Base-by-base conservation (phyloP, 2,797 vertebrate genomes). In the Todus mexicanus region DNA sequence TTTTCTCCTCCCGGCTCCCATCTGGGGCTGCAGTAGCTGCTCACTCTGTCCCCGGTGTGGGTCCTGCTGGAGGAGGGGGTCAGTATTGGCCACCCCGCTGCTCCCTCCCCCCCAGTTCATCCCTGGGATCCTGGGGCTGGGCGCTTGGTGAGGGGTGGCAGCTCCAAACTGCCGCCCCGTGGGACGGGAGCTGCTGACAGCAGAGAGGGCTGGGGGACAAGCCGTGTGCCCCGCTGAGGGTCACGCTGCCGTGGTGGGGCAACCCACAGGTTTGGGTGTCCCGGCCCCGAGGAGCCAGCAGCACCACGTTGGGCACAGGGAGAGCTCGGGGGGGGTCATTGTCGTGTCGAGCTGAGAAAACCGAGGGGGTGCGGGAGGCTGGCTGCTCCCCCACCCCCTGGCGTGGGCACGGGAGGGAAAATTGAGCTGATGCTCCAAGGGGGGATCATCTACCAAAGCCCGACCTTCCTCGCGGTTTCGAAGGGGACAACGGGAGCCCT, bases 31-130 rank as follows among this genome's bases (percentile, higher is more conserved):
- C 1, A 0, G 38, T 38, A 43, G 65, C 70, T 86, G 47, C 81
- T 85, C 4, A 7, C 19, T 73, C 20, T 71, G 43, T 40, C 13
- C 38, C 29, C 2, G 3, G 16, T 31, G 26, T 37, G 71, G 42
- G 38, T 74, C 57, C 71, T 87, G 47, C 43, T 4, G 6, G 51
- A 31, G 74, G 5, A 6, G n/a, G 9, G 4, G 4, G 26, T 70
- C 10, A 4, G 35, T 31, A 25, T 33, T 0, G 0, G 9, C 11
- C n/a, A 27, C 31, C 42, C n/a, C 1, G 0, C 37, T 74, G 38
- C 20, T 63, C 31, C 47, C 14, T 65, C 33, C 37, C 25, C 51
- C 68, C 45, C 42, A 0, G 33, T 45, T 65, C 21, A 72, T 69
- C 48, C 35, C 48, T 42, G 72, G 64, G 47, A 66, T 25, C 25